phyloP scores from a whole-genome alignment of 1,140 invertebrate genomes.

The Neotoxoptera formosana region DNA sequence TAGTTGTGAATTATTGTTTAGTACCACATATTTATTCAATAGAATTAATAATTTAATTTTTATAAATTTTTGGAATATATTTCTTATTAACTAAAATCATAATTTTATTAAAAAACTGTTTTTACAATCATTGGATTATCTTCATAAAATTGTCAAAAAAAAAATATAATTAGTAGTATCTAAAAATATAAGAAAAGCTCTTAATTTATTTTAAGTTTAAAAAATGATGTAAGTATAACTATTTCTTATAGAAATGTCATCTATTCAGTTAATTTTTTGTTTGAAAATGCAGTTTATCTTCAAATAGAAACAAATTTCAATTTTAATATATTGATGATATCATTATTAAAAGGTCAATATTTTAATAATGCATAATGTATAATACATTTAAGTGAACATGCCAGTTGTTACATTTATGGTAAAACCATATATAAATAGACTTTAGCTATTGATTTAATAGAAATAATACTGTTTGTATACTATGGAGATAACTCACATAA shows the following conservation, averaged over 20 bases:
- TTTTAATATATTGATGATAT: neutral
- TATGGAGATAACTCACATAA: neutral
- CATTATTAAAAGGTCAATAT: neutral
- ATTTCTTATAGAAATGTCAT: neutral
- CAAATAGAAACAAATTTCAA: neutral
- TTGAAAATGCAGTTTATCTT: neutral
- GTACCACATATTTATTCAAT: neutral
- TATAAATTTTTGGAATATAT: conserved; percentile 6
- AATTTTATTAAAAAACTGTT: conserved; percentile 24
- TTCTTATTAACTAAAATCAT: neutral
- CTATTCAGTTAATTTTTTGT: too few relatives aligned
- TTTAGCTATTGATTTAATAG: neutral
- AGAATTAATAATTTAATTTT: neutral
- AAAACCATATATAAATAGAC: neutral
- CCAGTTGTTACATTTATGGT: conserved; percentile 6
- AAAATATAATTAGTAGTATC: neutral
- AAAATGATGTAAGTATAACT: neutral
- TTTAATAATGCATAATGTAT: neutral
- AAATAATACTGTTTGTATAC: conserved; percentile 11
- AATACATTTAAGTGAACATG: neutral
- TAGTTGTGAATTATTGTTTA: neutral
- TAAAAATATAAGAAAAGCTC: neutral
- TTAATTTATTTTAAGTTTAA: neutral
- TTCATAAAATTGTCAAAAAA: neutral
- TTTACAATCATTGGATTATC: neutral